phyloP scores from a whole-genome alignment of 2,113 vertebrate genomes.

The Scophthalmus maximus region DNA sequence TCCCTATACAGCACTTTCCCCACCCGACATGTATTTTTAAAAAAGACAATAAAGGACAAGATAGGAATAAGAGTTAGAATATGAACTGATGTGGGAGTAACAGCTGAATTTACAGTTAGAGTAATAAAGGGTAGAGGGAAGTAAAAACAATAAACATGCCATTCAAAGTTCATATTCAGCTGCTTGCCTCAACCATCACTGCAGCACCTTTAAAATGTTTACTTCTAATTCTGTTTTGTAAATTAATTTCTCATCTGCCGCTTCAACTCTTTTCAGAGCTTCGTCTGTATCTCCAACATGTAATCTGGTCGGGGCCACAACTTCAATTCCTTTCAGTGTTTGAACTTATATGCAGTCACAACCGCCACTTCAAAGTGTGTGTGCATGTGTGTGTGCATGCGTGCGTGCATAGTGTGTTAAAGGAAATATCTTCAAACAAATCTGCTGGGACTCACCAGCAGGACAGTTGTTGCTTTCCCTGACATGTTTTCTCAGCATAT shows the following conservation, averaged over 20 bases:
- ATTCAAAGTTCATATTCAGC: background rate
- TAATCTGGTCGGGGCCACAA: background rate
- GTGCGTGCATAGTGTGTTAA: background rate
- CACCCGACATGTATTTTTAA: no score
- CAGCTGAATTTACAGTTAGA: background rate
- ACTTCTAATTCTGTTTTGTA: no score
- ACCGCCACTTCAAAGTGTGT: background rate
- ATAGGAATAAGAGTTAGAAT: no score
- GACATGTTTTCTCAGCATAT: no score
- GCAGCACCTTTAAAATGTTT: no score
- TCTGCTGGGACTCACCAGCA: no score
- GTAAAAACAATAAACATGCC: background rate
- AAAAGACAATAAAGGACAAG: no score
- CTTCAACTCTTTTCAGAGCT: background rate
- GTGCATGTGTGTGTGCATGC: background rate
- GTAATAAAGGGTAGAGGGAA: background rate
- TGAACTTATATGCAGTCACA: background rate
- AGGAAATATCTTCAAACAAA: no score
- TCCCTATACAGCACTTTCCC: no score
- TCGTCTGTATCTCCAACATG: background rate
- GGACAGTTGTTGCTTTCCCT: no score
- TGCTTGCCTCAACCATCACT: background rate
- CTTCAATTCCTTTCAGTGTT: background rate
- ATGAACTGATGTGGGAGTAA: no score
- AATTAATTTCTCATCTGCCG: background rate